Conservation (phyloP, 2,888 invertebrate species). For the Watsonalla cultraria region DNA sequence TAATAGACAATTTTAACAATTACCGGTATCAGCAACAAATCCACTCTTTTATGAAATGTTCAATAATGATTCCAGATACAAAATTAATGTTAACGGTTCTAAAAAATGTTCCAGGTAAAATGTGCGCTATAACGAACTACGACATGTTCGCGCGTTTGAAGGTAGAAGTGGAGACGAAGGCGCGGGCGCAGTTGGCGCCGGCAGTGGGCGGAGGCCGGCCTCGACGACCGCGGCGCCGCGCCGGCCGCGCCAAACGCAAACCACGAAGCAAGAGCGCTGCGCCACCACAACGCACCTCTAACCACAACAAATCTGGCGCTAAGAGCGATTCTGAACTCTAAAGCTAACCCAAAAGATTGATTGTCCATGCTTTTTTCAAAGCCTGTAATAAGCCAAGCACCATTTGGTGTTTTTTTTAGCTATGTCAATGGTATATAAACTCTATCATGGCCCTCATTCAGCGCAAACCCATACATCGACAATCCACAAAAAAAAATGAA, state of each 20-base stretch:
- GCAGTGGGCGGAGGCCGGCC: slow-evolving; percentile 38
- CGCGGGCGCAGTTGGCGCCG: slow-evolving; percentile 42
- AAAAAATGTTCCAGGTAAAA: slow-evolving; percentile 50
- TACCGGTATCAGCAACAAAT: no score
- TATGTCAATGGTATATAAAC: no score
- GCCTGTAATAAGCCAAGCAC: no score
- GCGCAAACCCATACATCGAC: no score
- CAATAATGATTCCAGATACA: no score
- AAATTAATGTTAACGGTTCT: no score
- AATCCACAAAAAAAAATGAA: no score
- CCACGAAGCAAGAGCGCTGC: slow-evolving; percentile 68
- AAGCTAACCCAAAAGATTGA: slow-evolving; percentile 8
- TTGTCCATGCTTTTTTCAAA: not conserved
- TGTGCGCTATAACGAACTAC: slow-evolving; percentile 71
- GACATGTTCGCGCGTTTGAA: slow-evolving; percentile 72
- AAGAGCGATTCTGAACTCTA: slow-evolving; percentile 70
- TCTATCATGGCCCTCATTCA: no score
- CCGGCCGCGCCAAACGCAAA: slow-evolving; percentile 50
- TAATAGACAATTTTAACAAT: no score
- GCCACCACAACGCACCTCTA: slow-evolving; percentile 41
- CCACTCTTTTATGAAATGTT: no score
- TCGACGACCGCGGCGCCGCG: slow-evolving; percentile 49
- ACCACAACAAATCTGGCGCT: slow-evolving; percentile 53
- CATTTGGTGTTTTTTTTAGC: no score
- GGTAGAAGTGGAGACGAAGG: slow-evolving; percentile 64